Base-by-base conservation (phyloP, 2,888 invertebrate genomes). In the Stenoptilia bipunctidactyla region DNA sequence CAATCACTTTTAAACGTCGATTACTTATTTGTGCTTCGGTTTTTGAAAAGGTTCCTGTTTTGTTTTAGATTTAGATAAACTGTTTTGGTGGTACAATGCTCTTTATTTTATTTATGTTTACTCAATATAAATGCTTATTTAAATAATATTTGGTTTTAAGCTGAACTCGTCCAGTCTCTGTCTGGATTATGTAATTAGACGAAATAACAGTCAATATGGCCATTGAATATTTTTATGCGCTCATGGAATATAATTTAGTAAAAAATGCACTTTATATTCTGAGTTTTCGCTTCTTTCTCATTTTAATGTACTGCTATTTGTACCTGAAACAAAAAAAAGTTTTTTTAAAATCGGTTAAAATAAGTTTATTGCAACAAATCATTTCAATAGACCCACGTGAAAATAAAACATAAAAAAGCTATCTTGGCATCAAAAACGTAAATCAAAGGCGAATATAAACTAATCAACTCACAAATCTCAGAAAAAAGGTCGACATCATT, bases 281-380 rank as follows among this genome's bases (percentile, higher is more conserved):
- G 45, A 57, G 53, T 73, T 79, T 82, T 72, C 80, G 77, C 73
- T 75, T 80, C 60, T 82, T 82, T 77, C 67, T 76, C 82, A 79
- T 82, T 71, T 69, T 79, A 67, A 45, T 59, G 42, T 43, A 39
- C 37, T 38, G 37, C 40, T 34, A 47, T 43, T 3, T 13, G 40
- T 49, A 68, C 60, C 80, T 80, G 77, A 4, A 80, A 69, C 51
- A 72, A 67, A 43, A 49, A 41, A 51, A 44, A 46, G 13, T 13
- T n/a, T n/a, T n/a, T n/a, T n/a, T n/a, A n/a, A n/a, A n/a, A n/a
- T n/a, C n/a, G n/a, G n/a, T n/a, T n/a, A n/a, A n/a, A n/a, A n/a
- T n/a, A n/a, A n/a, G n/a, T n/a, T n/a, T n/a, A n/a, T n/a, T n/a
- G n/a, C n/a, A n/a, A n/a, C n/a, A n/a, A n/a, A n/a, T n/a, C n/a